phyloP scores from a whole-genome alignment of 2,888 invertebrate species.

The Nymphalis polychloros region DNA sequence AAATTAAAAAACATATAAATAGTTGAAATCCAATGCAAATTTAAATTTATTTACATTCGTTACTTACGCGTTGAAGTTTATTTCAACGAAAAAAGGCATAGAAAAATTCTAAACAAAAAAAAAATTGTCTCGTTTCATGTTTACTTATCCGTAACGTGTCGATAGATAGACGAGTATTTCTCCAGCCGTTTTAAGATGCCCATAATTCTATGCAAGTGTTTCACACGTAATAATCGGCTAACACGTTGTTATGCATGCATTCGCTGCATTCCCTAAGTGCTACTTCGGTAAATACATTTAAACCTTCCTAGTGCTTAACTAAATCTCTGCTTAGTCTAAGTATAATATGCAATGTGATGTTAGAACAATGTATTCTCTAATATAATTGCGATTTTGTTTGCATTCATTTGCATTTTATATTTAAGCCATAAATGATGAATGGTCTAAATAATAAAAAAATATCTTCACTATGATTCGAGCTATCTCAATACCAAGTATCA shows the following conservation, averaged over 20 bases:
- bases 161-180: slow-evolving; percentile 61
- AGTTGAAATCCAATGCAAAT: neutral
- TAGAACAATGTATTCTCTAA: neutral
- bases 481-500: too few relatives aligned
- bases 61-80: too few relatives aligned
- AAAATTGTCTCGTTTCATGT: slow-evolving; percentile 43
- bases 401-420: neutral
- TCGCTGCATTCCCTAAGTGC: slow-evolving; percentile 55
- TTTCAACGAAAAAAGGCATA: too few relatives aligned
- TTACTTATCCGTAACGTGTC: slow-evolving; percentile 43
- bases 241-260: slow-evolving; percentile 54
- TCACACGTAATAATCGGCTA: slow-evolving; percentile 71
- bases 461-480: too few relatives aligned
- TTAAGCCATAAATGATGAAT: neutral
- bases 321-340: slow-evolving; percentile 28
- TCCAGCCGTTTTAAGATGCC: slow-evolving; percentile 64
- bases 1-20: too few relatives aligned
- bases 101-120: too few relatives aligned
- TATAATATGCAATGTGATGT: slow-evolving; percentile 1
- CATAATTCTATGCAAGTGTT: slow-evolving; percentile 68
- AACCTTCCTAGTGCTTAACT: slow-evolving; percentile 33
- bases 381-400: neutral
- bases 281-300: slow-evolving; percentile 41
- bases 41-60: neutral
- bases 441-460: too few relatives aligned